Conservation (phyloP, 2,888 invertebrate species). For the Heliconius sara region DNA sequence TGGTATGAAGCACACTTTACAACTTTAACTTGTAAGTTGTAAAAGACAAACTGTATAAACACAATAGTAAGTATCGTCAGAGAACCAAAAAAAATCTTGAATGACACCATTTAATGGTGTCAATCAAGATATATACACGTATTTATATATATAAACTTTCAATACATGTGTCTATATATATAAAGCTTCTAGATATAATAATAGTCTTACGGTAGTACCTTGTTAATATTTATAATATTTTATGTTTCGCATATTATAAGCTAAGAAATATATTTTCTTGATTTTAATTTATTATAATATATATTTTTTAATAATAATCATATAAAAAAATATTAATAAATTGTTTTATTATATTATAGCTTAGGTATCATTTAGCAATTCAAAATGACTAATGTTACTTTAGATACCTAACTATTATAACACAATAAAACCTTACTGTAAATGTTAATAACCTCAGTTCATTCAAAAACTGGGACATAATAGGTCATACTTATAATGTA, state of each 20-base stretch:
- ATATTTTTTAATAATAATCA: too few relatives aligned
- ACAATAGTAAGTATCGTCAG: not conserved
- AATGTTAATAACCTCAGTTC: not conserved
- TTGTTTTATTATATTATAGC: too few relatives aligned
- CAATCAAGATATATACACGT: too few relatives aligned
- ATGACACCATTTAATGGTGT: not conserved
- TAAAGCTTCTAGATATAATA: not conserved
- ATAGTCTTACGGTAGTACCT: not conserved
- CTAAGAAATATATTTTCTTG: too few relatives aligned
- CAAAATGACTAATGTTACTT: too few relatives aligned
- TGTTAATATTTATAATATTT: not conserved
- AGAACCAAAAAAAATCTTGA: not conserved
- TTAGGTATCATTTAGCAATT: too few relatives aligned
- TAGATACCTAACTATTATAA: too few relatives aligned
- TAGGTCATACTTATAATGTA: not conserved
- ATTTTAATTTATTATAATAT: too few relatives aligned
- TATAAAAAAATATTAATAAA: too few relatives aligned
- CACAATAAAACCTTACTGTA: too few relatives aligned
- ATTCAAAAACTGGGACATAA: not conserved
- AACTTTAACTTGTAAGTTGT: constrained; percentile 10
- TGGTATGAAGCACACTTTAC: not conserved
- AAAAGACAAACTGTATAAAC: constrained; percentile 12
- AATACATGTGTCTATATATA: not conserved
- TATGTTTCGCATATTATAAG: not conserved
- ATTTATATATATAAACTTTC: not conserved